Conservation (phyloP, 2,888 invertebrate genomes). For the Carterocephalus palaemon region DNA sequence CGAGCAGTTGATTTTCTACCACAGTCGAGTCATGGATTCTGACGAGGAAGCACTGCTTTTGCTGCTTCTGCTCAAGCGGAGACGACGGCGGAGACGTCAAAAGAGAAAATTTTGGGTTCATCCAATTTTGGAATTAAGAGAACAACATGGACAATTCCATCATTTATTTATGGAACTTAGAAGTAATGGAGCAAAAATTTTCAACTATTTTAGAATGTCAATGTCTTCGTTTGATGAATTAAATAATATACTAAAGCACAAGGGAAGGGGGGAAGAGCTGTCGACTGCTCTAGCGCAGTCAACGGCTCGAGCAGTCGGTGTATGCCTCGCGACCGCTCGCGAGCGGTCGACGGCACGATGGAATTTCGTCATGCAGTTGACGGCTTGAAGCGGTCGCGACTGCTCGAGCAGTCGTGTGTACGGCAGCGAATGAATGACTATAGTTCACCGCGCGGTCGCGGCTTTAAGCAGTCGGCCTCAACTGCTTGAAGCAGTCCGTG, state of each 20-base stretch:
- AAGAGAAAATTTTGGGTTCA: slow-evolving; percentile 32
- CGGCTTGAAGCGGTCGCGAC: slow-evolving; percentile 36
- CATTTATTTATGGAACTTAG: slow-evolving; percentile 32
- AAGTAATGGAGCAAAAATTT: slow-evolving; percentile 31
- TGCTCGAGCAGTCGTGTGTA: slow-evolving; percentile 35
- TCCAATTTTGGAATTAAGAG: slow-evolving; percentile 28
- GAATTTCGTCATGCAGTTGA: slow-evolving; percentile 33
- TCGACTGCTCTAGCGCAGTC: slow-evolving; percentile 20
- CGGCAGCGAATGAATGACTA: slow-evolving; percentile 33
- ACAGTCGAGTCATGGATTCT: slow-evolving; percentile 32
- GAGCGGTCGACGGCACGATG: slow-evolving; percentile 31
- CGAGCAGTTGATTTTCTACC: slow-evolving; percentile 29
- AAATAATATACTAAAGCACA: slow-evolving; percentile 23
- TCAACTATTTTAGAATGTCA: slow-evolving; percentile 33
- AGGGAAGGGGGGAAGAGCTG: slow-evolving; percentile 22
- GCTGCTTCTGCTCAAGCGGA: slow-evolving; percentile 30
- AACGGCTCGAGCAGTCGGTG: slow-evolving; percentile 31
- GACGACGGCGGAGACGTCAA: slow-evolving; percentile 22
- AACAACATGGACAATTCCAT: slow-evolving; percentile 31
- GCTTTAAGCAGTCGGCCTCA: slow-evolving; percentile 27
- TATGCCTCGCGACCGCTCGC: slow-evolving; percentile 27
- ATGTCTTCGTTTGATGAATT: slow-evolving; percentile 28
- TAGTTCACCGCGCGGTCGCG: slow-evolving; percentile 28
- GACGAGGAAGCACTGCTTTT: slow-evolving; percentile 33
- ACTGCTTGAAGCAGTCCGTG: slow-evolving; percentile 27